phyloP scores from a whole-genome alignment of 2,888 invertebrate genomes.

The Seladonia tumulorum region DNA sequence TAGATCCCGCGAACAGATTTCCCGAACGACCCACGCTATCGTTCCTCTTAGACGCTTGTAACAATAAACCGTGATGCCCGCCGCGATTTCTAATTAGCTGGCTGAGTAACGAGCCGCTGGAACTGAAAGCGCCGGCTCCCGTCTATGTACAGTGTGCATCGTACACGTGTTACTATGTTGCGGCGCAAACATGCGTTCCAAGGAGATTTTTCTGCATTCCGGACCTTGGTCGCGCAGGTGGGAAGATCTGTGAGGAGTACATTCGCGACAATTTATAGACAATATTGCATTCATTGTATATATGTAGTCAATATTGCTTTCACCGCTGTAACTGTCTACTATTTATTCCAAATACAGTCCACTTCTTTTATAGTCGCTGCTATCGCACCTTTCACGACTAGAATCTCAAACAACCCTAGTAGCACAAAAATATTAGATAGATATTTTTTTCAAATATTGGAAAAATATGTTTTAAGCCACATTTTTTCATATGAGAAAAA shows the following conservation, averaged over 20 bases:
- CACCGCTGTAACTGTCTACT: no score
- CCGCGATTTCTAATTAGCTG: constrained; percentile 53
- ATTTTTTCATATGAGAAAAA: no score
- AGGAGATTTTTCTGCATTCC: background rate
- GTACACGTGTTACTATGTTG: constrained; percentile 27
- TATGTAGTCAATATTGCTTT: no score
- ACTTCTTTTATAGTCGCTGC: no score
- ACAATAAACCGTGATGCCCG: constrained; percentile 50
- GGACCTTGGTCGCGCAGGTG: background rate
- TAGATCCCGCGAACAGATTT: constrained; percentile 44
- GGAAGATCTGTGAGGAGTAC: background rate
- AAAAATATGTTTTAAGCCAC: no score
- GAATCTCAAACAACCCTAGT: no score
- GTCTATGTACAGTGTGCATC: background rate
- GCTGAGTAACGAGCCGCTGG: constrained; percentile 49
- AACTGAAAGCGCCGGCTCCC: constrained; percentile 30
- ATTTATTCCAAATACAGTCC: no score
- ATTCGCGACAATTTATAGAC: no score
- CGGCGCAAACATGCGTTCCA: background rate
- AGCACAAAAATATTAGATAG: no score
- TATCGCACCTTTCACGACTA: no score
- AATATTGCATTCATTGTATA: no score
- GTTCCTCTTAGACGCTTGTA: constrained; percentile 25
- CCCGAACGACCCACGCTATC: constrained; percentile 38
- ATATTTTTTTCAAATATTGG: no score